These are phyloP conservation scores for Cataglyphis albicans DNA, from an alignment of 2,888 invertebrate species.

Conservation along the genomic window DNA sequence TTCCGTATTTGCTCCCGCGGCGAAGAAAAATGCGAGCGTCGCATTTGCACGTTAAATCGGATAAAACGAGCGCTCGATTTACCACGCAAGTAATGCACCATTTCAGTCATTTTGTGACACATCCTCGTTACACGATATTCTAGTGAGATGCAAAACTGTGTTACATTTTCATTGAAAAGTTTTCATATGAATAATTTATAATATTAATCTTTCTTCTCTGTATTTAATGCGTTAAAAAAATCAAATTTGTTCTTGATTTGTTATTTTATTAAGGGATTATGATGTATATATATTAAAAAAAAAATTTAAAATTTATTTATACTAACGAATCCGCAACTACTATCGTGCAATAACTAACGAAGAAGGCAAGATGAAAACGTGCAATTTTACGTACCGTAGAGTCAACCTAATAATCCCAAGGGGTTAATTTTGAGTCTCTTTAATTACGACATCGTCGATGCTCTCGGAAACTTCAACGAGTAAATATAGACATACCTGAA, in stretches of 20 bases:
- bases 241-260: not conserved
- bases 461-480: constrained; percentile 28
- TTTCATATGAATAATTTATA: constrained; percentile 3
- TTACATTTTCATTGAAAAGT: constrained; percentile 27
- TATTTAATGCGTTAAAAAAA: not conserved
- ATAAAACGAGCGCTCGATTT: constrained; percentile 75
- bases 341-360: not conserved
- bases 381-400: not conserved
- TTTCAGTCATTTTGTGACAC: constrained; percentile 49
- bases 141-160: constrained; percentile 27
- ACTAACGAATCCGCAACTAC: not conserved
- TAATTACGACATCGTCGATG: constrained; percentile 46
- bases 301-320: constrained; percentile 16
- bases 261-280: not conserved
- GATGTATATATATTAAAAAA: not conserved
- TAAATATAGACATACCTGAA: constrained; percentile 48
- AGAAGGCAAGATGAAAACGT: not conserved
- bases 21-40: constrained; percentile 71
- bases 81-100: constrained; percentile 62
- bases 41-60: constrained; percentile 69
- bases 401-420: constrained; percentile 24
- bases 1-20: constrained; percentile 57
- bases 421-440: constrained; percentile 33
- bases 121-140: constrained; percentile 50
- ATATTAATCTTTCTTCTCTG: not conserved